These are phyloP conservation scores for Heliocidaris tuberculata DNA, from an alignment of 35 echinoderm and acorn worm genomes.

Conservation along the genomic window DNA sequence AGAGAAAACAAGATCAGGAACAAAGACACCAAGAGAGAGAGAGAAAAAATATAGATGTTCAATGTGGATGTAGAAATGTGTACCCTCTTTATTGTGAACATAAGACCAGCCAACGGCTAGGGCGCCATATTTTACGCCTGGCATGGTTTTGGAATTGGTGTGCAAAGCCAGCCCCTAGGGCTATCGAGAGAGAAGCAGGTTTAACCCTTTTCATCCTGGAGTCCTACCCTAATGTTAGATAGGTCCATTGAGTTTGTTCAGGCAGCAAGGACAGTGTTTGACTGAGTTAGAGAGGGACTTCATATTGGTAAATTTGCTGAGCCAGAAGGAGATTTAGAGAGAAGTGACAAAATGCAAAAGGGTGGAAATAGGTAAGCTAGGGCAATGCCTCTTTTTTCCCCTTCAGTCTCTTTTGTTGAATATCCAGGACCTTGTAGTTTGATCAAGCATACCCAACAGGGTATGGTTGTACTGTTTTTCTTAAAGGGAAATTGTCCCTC, in stretches of 20 bases:
- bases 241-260: background rate
- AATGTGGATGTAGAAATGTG: background rate
- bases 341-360: constrained; percentile 8
- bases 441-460: background rate
- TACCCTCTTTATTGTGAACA: background rate
- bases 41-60: background rate
- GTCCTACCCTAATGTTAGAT: background rate
- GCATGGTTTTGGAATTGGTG: background rate
- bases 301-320: constrained; percentile 11
- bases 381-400: background rate
- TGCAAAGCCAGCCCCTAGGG: background rate
- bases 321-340: background rate
- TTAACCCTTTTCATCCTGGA: background rate
- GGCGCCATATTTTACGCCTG: background rate
- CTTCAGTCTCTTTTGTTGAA: background rate
- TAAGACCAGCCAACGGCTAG: background rate
- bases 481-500: background rate
- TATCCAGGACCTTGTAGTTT: background rate
- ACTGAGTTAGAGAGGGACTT: background rate
- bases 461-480: background rate
- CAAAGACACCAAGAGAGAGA: background rate
- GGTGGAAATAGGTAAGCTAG: background rate
- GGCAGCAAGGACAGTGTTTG: constrained; percentile 7
- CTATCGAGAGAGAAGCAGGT: background rate
- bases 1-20: background rate